Base-by-base conservation (phyloP, 2,888 invertebrate genomes). In the Pogonocherus hispidulus region DNA sequence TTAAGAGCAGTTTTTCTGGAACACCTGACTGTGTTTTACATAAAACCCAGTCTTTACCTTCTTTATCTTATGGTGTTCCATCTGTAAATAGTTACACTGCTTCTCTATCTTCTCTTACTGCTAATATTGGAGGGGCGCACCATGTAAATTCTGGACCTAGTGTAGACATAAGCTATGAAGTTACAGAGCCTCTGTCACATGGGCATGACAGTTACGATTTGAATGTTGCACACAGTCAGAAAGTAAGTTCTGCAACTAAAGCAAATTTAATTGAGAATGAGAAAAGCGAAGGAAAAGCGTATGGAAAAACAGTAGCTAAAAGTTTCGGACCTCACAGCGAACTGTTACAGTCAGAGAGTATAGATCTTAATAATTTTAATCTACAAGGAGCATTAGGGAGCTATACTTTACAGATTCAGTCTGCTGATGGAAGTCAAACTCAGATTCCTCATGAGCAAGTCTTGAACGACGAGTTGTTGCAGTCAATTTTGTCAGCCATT, bases 401-500 rank as follows among this genome's bases (percentile, higher is more conserved):
- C 2, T 95, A 94, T 80, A 91, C 92, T 0, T 84, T 95, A 11
- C 93, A 95, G 82, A 94, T 94, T 55, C 93, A 93, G 79, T 87
- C 92, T 0, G 91, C 92, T 0, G 89, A 91, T 73, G 89, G 88
- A 9, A 87, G 82, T 73, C 86, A 85, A 3, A 86, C 87, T 6
- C 87, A 88, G 73, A 88, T 80, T 19, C 90, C 93, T 57, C 94
- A 95, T 77, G 92, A 92, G 11, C 93, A 94, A 82, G 88, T 95
- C 0, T 84, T 95, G 0, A 94, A 94, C 0, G 92, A 94, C 80
- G 94, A 93, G 1, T 86, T 95, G 0, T 83, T 95, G 1, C 94
- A 94, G 81, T 93, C 94, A 59, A 94, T 95, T 64, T 83, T 95
- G 1, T 91, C 93, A 69, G 95, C 94, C 0, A 94, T 95, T 54